Evolutionary conservation across 2,888 invertebrate species (phyloP).

Genomic region (Drosophila siamana): DNA sequence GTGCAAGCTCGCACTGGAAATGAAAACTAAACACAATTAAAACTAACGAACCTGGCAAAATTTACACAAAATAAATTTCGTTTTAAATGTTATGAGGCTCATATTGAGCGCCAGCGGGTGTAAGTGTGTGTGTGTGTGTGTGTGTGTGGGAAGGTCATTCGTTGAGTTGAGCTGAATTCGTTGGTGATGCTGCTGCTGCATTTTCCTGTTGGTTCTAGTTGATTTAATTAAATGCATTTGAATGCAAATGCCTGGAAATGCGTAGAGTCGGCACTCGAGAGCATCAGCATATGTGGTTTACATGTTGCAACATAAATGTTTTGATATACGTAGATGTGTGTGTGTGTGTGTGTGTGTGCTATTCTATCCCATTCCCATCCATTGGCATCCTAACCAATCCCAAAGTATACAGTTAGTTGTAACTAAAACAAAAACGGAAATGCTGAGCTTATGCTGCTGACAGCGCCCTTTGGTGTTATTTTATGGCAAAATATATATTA

Average conservation of each 20-base stretch:
- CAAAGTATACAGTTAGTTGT: constrained; percentile 53
- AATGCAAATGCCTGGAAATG: constrained; percentile 75
- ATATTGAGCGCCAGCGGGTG: constrained; percentile 37
- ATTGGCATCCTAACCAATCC: not conserved
- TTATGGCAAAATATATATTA: constrained; percentile 65
- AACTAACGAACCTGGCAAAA: constrained; percentile 82
- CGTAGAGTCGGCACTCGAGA: constrained; percentile 59
- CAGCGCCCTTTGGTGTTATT: constrained; percentile 75
- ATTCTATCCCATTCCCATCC: not conserved
- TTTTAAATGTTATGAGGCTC: constrained; percentile 75
- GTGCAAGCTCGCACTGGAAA: constrained; percentile 50
- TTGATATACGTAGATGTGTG: constrained; percentile 40
- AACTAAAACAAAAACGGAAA: constrained; percentile 74
- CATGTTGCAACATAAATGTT: constrained; percentile 57
- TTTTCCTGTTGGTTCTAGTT: constrained; percentile 76
- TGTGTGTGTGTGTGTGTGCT: constrained; percentile 1
- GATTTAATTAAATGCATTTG: constrained; percentile 83
- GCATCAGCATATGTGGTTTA: constrained; percentile 66
- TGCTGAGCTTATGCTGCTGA: constrained; percentile 73
- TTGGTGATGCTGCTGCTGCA: constrained; percentile 55
- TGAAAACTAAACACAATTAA: constrained; percentile 79
- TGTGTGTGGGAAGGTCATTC: constrained; percentile 39
- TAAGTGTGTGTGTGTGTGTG: not conserved
- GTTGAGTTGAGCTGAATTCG: constrained; percentile 26
- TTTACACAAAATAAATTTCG: constrained; percentile 79